These are phyloP conservation scores for Himalopsyche japonica DNA, from an alignment of 2,888 invertebrate species.

Conservation along the genomic window DNA sequence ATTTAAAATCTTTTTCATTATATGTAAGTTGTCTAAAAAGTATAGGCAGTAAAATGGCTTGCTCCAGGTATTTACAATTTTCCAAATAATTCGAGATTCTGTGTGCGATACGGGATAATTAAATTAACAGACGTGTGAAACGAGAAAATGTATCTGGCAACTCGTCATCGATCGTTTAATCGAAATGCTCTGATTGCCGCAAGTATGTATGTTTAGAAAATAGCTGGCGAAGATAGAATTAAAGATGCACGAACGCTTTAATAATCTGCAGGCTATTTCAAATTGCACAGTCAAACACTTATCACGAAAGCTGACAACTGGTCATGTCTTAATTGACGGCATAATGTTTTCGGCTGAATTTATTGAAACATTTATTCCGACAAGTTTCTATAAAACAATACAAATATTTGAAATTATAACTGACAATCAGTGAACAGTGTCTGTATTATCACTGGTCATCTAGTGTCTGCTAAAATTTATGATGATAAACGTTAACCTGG, in stretches of 20 bases:
- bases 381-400: background rate
- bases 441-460: too few species aligned
- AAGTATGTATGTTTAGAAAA: constrained; percentile 26
- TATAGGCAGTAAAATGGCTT: background rate
- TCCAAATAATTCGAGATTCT: background rate
- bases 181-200: constrained; percentile 38
- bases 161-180: constrained; percentile 37
- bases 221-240: background rate
- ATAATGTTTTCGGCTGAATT: background rate
- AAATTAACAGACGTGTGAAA: background rate
- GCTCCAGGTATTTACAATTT: background rate
- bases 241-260: constrained; percentile 20
- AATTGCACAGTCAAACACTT: constrained; percentile 13
- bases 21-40: background rate
- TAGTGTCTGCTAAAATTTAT: too few species aligned
- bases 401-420: background rate
- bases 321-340: constrained; percentile 15
- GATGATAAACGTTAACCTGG: too few species aligned
- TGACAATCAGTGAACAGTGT: too few species aligned
- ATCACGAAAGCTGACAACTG: constrained; percentile 23
- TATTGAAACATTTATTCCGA: background rate
- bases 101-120: background rate
- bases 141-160: constrained; percentile 14
- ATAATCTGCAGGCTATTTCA: constrained; percentile 4
- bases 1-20: too few species aligned